Conservation (phyloP, 2,888 invertebrate genomes). For the Lysandra bellargus region DNA sequence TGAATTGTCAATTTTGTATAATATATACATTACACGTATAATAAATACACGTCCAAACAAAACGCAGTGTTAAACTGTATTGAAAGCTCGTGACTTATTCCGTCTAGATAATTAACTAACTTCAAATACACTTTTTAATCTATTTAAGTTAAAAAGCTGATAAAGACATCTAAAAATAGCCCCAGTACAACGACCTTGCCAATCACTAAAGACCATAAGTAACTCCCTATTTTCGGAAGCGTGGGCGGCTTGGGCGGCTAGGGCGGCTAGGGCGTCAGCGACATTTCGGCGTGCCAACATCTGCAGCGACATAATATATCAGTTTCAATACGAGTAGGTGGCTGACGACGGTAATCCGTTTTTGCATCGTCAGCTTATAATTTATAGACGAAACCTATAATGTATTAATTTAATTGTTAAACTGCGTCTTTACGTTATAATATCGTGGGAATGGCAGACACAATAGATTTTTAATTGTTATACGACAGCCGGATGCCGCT, state of each 20-base stretch:
- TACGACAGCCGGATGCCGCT: too few relatives aligned
- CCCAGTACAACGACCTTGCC: background rate
- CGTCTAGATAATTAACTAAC: too few relatives aligned
- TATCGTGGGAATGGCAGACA: too few relatives aligned
- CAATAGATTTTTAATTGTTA: too few relatives aligned
- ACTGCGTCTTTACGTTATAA: too few relatives aligned
- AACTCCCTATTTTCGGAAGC: slow-evolving; percentile 3
- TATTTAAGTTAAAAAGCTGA: background rate
- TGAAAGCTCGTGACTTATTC: too few relatives aligned
- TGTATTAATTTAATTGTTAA: too few relatives aligned
- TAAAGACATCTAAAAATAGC: background rate
- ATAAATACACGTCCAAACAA: too few relatives aligned
- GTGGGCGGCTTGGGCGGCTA: background rate
- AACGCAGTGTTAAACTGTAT: too few relatives aligned
- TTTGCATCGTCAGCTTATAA: background rate
- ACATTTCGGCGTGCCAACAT: slow-evolving; percentile 23
- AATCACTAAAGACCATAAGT: background rate
- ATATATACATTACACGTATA: too few relatives aligned
- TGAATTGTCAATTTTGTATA: too few relatives aligned
- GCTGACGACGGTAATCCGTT: background rate
- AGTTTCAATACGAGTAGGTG: slow-evolving; percentile 12
- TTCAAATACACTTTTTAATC: too few relatives aligned
- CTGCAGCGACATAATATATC: slow-evolving; percentile 26
- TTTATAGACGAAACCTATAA: background rate
- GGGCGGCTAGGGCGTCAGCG: slow-evolving; percentile 1